A percentile compares a stretch with the other conserved stretches of the same genome.
These are phyloP conservation scores for Tyria jacobaeae DNA, from an alignment of 2,888 invertebrate genomes.

Conservation along the genomic window DNA sequence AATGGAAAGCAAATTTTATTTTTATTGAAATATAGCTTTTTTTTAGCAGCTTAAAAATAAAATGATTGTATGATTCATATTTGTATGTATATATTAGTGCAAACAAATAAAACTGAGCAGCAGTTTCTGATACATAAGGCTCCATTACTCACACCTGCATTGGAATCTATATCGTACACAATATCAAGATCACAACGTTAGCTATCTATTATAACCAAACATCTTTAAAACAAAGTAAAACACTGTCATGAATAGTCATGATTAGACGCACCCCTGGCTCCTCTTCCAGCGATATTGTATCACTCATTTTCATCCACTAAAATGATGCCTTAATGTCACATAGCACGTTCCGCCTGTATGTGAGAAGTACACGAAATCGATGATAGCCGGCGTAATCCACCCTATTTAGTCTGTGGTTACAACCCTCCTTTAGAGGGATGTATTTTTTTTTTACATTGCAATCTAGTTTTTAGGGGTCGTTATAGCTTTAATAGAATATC, in stretches of 20 bases:
- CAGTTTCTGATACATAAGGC: conserved; percentile 9
- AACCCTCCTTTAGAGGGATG: conserved; percentile 40
- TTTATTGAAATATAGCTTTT: conserved; percentile 32
- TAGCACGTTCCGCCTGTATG: conserved; percentile 32
- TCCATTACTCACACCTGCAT: conserved; percentile 27
- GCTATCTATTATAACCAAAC: conserved; percentile 21
- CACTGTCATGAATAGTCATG: conserved; percentile 36
- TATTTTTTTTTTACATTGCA: conserved; percentile 29
- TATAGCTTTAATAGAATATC: no score
- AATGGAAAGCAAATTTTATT: conserved; percentile 27
- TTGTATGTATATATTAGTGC: background rate
- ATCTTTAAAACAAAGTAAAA: conserved; percentile 32
- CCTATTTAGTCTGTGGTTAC: conserved; percentile 49
- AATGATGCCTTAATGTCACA: conserved; percentile 16
- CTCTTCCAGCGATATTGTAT: conserved; percentile 45
- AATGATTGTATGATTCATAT: background rate
- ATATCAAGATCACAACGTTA: conserved; percentile 22
- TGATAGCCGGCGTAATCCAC: conserved; percentile 41
- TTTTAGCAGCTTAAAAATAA: conserved; percentile 29
- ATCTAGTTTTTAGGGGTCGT: conserved; percentile 36
- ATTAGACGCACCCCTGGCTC: conserved; percentile 48
- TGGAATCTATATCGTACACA: background rate
- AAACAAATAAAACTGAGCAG: conserved; percentile 5
- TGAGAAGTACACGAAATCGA: conserved; percentile 42
- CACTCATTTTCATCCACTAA: conserved; percentile 42